Base-by-base conservation (phyloP, 2,888 invertebrate species). In the Orthosia incerta region DNA sequence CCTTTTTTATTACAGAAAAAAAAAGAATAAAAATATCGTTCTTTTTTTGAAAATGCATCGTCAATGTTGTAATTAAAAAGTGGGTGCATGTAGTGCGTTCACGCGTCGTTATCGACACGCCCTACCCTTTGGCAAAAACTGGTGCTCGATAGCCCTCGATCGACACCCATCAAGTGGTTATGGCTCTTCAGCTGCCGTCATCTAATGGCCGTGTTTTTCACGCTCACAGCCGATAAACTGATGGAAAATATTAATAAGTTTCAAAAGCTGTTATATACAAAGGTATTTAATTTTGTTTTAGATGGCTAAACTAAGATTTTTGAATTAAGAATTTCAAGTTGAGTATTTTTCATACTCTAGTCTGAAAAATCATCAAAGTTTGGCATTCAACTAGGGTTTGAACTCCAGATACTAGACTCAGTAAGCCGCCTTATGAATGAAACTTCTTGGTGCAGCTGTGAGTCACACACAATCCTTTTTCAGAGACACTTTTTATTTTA, bases 81-180 rank as follows among this genome's bases (percentile, higher is more conserved):
- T 18, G 53, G 26, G 48, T 59, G 62, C 57, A 64, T 45, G 55
- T 45, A 69, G 63, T 84, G 80, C 84, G 76, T 80, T 63, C 50
- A 65, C 61, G 65, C 73, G 79, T 48, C 39, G 62, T 71, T 57
- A 71, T 72, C 55, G 65, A 53, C 62, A 26, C 51, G 31, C 77
- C 48, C 56, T 55, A 60, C 77, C 70, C 74, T 72, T 83, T 75
- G 59, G 71, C 70, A 84, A 79, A 85, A 83, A 80, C 80, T 83
- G 82, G 72, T 76, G 66, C 67, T 82, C 75, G 69, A 87, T 64
- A 63, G 53, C 80, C 23, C 83, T 86, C 71, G 59, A 79, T 74
- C 65, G 74, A 56, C 82, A 79, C 79, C 77, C 63, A 76, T 85
- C 71, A 62, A 84, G 85, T 73, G 67, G 71, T 71, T 74, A 67